Evolutionary conservation across 2,113 vertebrate genomes (phyloP), one percentile per base, ranked within the genome.

Genomic region (Tyto alba): DNA sequence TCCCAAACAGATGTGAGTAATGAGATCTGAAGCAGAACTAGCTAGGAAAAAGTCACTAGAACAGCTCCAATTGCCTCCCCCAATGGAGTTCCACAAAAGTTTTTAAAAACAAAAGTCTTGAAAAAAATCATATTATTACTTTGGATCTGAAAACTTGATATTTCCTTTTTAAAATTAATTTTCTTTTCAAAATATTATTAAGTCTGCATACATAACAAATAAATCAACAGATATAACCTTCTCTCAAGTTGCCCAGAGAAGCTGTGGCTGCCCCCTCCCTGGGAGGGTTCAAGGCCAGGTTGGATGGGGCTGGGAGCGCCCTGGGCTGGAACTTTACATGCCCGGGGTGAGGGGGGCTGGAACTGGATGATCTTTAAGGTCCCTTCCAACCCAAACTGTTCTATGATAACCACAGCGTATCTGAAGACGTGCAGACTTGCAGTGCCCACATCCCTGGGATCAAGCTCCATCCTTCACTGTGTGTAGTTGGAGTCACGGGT

Each of bases 101-200:
- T 41, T 86, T 29, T 16, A 14, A 50, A 62, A 71, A 34, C 3
- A 71, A 17, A 57, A 55, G 7, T 7, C 16, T 56, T 32, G 17
- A 12, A 88, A 90, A 63, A 88, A 60, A 64, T 21, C 23, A 21
- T 32, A 77, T 87, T 53, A 48, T 22, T 21, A 43, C 29, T 83
- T 85, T 63, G 40, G 38, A 78, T 56, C 74, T 89, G 66, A 91
- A 94, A 91, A 55, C 30, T 77, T 64, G 73, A 36, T 78, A 92
- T 92, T 90, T 90, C 56, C 80, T 68, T 80, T 90, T n/a, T 7
- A 45, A 91, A 91, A 73, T 73, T 19, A 48, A 53, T 73, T 88
- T 90, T 90, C 71, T 92, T 82, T 75, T 82, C 81, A 73, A 90
- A 90, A 66, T 41, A 82, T 73, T 53, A 48, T 53, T 3, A 16